Conservation (phyloP, 2,797 vertebrate species). For the Aplochiton taeniatus region DNA sequence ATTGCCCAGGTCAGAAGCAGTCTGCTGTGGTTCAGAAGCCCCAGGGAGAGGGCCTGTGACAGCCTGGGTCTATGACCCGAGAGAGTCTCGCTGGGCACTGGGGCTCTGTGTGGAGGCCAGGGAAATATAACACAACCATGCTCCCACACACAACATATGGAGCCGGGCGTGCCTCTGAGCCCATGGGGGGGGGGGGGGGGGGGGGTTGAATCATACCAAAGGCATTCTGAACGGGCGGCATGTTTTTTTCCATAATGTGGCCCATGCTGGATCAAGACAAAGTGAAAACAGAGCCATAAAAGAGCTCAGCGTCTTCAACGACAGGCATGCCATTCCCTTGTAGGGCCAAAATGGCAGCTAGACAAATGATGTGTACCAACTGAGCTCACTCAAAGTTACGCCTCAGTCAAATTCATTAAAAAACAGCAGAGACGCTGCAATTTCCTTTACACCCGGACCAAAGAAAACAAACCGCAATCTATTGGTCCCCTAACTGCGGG, state of each 20-base stretch:
- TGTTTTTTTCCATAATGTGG: conserved; percentile 16
- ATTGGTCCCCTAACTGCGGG: not conserved
- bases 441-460: no score
- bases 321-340: not conserved
- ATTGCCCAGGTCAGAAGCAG: not conserved
- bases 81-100: not conserved
- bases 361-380: not conserved
- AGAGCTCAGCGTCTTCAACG: not conserved
- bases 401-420: no score
- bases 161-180: conserved; percentile 13
- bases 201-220: conserved; percentile 50
- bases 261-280: conserved; percentile 8
- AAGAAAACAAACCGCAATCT: no score
- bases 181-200: conserved; percentile 1
- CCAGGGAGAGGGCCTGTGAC: no score
- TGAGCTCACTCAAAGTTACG: no score
- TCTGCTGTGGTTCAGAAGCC: not conserved
- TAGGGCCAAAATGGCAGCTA: not conserved
- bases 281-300: not conserved
- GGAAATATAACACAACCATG: not conserved
- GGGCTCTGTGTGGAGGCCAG: not conserved
- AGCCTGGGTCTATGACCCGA: no score
- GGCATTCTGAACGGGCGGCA: conserved; percentile 57
- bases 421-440: no score
- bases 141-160: conserved; percentile 15